Base-by-base conservation (phyloP, 2,113 vertebrate genomes). In the Galeopterus variegatus region DNA sequence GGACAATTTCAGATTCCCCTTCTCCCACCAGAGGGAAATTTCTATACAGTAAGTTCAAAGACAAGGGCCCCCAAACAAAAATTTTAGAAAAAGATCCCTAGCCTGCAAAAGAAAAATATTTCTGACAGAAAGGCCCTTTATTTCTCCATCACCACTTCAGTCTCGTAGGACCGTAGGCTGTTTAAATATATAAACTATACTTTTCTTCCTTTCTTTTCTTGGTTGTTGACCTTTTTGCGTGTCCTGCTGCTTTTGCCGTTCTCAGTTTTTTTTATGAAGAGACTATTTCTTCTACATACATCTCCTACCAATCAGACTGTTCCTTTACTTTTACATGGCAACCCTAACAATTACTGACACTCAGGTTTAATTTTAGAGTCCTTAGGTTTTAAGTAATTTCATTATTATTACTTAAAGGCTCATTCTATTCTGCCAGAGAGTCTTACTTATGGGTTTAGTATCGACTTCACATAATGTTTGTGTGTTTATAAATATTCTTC, bases 401-500 rank as follows among this genome's bases (percentile, higher is more conserved):
- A 88, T 69, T 96, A 76, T n/a, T 52, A 79, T n/a, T 60, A 62
- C 75, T 93, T 82, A 75, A 72, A 52, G 26, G 21, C n/a, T 65
- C 45, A 17, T 76, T 67, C 45, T 41, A 56, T 26, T 50, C 89
- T 54, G 72, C 89, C 41, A 79, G 64, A 83, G 62, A 64, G 8
- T 18, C 79, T 91, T 31, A 36, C 28, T 17, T 24, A 67, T 50
- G 18, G 67, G 72, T 86, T 87, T 18, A 33, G 41, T 28, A 83
- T 24, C 60, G 69, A 70, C 80, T 81, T 45, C 52, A 65, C 15
- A 50, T 26, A 62, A 62, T 36, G 18, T 50, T 23, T 88, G 19
- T 18, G 19, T 87, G 56, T 85, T 91, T 95, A 96, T 56, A 97
- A 77, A 80, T 36, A 96, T 65, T 33, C 41, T 86, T 79, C 6